A percentile compares a stretch with the other conserved stretches of the same genome.
Evolutionary conservation across 2,797 vertebrate genomes (phyloP).

Genomic region (Micropoecilia bifurca): DNA sequence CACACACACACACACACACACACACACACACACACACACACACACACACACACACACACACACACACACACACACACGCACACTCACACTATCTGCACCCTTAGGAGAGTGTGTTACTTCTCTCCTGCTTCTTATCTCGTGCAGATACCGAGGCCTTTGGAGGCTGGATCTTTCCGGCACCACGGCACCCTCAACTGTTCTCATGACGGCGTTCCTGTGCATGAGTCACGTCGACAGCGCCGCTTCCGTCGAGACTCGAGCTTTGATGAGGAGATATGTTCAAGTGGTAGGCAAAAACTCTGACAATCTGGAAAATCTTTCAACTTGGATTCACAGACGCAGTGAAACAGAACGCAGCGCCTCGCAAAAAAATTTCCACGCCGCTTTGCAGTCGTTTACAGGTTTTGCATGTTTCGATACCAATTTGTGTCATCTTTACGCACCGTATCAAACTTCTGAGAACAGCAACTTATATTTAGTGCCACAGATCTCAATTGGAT

Average conservation of each 20-base stretch:
- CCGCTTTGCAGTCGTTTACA: not conserved
- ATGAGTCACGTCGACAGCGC: constrained; percentile 33
- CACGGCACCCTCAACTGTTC: constrained; percentile 56
- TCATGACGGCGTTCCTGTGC: constrained; percentile 32
- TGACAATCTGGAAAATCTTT: not conserved
- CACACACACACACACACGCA: too few species aligned
- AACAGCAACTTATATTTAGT: not conserved
- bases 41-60: too few species aligned
- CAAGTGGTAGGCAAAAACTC: constrained; percentile 1
- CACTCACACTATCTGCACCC: constrained; percentile 44
- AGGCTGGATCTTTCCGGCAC: constrained; percentile 55
- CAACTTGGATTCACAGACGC: not conserved
- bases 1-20: too few species aligned
- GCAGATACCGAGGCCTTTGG: constrained; percentile 74
- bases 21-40: too few species aligned
- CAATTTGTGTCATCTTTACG: not conserved
- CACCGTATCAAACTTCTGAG: not conserved
- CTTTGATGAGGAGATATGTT: constrained; percentile 22
- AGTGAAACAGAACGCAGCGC: not conserved
- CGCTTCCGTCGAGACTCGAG: constrained; percentile 18
- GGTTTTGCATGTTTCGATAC: not conserved
- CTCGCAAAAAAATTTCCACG: not conserved
- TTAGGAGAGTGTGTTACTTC: constrained; percentile 62
- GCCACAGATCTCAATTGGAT: not conserved
- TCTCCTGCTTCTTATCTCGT: constrained; percentile 75